Conservation (phyloP, 1,140 invertebrate genomes). For the Ridgeia piscesae region DNA sequence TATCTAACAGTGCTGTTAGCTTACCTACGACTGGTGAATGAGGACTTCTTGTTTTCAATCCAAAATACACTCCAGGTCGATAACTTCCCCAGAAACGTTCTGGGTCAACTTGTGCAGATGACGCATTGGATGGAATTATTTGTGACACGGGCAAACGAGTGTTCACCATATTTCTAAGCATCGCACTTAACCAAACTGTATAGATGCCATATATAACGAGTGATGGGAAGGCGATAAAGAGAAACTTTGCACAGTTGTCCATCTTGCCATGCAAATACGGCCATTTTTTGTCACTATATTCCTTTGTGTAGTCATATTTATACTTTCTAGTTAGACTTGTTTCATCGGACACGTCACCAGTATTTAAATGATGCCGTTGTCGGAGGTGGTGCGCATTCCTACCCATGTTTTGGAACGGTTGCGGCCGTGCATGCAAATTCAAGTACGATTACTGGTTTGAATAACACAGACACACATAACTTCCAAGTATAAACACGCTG, state of each 20-base stretch:
- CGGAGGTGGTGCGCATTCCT: not conserved
- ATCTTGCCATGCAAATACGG: constrained; percentile 16
- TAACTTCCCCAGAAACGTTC: constrained; percentile 92
- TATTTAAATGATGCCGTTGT: not conserved
- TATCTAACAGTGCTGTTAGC: not conserved
- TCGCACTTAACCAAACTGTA: constrained; percentile 77
- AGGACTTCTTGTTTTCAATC: constrained; percentile 85
- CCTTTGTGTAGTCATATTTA: constrained; percentile 21
- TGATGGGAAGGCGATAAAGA: constrained; percentile 10
- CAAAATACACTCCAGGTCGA: constrained; percentile 76
- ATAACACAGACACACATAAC: too few relatives aligned
- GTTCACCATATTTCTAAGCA: constrained; percentile 83
- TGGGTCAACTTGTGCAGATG: constrained; percentile 71
- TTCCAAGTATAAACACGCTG: too few relatives aligned
- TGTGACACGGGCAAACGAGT: constrained; percentile 78
- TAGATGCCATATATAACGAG: constrained; percentile 33
- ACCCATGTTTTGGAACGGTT: not conserved
- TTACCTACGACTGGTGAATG: constrained; percentile 81
- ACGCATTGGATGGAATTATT: constrained; percentile 65
- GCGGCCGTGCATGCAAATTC: not conserved
- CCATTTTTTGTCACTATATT: constrained; percentile 22
- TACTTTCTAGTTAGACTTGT: not conserved
- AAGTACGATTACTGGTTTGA: not conserved
- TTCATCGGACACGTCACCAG: not conserved
- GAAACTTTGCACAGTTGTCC: constrained; percentile 22